Percentiles rank a stretch among this genome's conserved stretches.
These are phyloP conservation scores for Hydroisotoma schaefferi DNA, from an alignment of 2,888 invertebrate genomes.

Conservation along the genomic window DNA sequence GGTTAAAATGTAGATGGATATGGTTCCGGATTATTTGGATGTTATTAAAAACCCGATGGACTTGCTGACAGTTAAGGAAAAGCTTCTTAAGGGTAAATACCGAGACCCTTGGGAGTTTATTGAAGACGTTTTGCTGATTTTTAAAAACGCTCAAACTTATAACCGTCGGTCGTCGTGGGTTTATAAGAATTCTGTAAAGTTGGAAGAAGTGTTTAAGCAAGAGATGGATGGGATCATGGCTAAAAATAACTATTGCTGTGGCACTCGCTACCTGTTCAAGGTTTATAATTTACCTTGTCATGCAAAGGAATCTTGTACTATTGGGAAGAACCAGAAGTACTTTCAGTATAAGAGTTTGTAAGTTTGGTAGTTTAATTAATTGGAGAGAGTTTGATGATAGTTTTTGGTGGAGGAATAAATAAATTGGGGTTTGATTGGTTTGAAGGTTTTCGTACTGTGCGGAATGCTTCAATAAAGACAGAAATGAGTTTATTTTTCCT, in stretches of 20 bases:
- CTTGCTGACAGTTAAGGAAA: conserved; percentile 86
- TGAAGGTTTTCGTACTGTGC: conserved; percentile 99
- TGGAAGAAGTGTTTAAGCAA: conserved; percentile 81
- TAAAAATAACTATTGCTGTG: conserved; percentile 96
- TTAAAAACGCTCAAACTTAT: conserved; percentile 99
- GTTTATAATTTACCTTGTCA: conserved; percentile 98
- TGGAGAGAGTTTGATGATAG: not conserved
- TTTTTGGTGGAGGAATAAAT: not conserved
- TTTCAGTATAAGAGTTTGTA: conserved; percentile 97
- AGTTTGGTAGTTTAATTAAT: conserved; percentile 50
- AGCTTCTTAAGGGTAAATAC: conserved; percentile 88
- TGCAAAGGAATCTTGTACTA: conserved; percentile 96
- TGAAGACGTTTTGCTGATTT: conserved; percentile 99
- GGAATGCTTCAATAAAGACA: conserved; percentile 94
- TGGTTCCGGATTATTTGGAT: conserved; percentile 75
- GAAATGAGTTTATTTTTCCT: too few relatives aligned
- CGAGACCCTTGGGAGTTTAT: conserved; percentile 98
- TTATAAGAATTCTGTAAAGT: not conserved
- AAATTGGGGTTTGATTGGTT: conserved; percentile 51
- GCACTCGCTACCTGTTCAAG: conserved; percentile 97
- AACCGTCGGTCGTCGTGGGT: conserved; percentile 93
- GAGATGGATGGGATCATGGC: conserved; percentile 99
- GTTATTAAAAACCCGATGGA: conserved; percentile 97
- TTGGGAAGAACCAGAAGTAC: conserved; percentile 96
- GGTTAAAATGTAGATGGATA: conserved; percentile 85